phyloP scores from a whole-genome alignment of 2,888 invertebrate species.

The Polietes domitor region DNA sequence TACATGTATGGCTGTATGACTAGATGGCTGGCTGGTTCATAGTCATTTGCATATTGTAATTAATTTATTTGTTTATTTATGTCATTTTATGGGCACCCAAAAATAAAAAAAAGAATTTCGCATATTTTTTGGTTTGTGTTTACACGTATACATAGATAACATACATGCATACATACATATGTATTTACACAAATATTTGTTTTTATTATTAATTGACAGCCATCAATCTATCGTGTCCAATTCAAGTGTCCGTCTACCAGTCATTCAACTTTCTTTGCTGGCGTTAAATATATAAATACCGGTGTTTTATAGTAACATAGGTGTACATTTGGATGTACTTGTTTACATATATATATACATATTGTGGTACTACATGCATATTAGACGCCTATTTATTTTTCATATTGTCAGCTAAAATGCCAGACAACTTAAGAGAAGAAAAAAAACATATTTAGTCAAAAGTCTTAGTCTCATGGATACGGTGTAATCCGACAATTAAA shows the following conservation, averaged over 20 bases:
- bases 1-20: neutral
- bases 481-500: no score
- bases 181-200: neutral
- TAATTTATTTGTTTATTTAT: neutral
- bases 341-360: no score
- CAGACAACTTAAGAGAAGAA: no score
- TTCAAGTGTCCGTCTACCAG: neutral
- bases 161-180: neutral
- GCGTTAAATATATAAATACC: conserved; percentile 3
- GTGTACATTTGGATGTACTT: no score
- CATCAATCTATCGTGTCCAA: neutral
- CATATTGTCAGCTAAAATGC: no score
- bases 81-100: neutral
- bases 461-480: no score
- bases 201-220: neutral
- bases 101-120: neutral
- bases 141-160: no score
- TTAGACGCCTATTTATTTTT: no score
- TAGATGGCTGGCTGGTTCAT: no score
- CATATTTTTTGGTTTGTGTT: neutral
- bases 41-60: neutral
- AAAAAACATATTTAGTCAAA: no score
- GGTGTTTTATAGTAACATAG: neutral
- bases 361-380: no score
- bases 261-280: neutral